Conservation (phyloP, 2,797 vertebrate genomes). For the Rhyacichthys aspro region DNA sequence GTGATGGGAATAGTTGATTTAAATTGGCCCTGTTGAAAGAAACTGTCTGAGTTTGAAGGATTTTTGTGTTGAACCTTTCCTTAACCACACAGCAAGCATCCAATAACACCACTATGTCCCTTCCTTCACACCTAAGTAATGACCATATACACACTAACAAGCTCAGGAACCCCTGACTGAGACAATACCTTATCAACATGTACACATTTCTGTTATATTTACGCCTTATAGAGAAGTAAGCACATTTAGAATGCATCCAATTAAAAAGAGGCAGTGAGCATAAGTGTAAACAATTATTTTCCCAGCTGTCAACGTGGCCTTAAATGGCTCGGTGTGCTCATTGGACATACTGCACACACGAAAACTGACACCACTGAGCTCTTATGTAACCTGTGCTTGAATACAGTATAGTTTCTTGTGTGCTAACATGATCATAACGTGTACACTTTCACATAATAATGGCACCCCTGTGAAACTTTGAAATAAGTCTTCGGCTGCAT, state of each 20-base stretch:
- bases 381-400: slow-evolving; percentile 31
- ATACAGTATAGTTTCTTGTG: no score
- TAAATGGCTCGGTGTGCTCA: slow-evolving; percentile 26
- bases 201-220: no score
- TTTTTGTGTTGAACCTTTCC: no score
- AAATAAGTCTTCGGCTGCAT: slow-evolving; percentile 24
- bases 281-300: slow-evolving; percentile 25
- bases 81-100: no score
- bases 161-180: no score
- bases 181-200: no score
- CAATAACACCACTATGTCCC: no score
- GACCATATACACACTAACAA: no score
- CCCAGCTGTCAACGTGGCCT: slow-evolving; percentile 27
- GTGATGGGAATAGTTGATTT: neutral
- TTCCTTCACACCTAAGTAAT: no score
- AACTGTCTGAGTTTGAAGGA: no score
- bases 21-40: no score
- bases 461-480: slow-evolving; percentile 6
- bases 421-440: neutral
- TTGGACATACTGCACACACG: slow-evolving; percentile 4
- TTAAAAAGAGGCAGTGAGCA: slow-evolving; percentile 17
- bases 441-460: slow-evolving; percentile 10
- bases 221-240: no score
- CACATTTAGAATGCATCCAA: slow-evolving; percentile 12
- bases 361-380: slow-evolving; percentile 27